Evolutionary conservation across 2,113 vertebrate species (phyloP).

Genomic region (Actenoides lindsayi): DNA sequence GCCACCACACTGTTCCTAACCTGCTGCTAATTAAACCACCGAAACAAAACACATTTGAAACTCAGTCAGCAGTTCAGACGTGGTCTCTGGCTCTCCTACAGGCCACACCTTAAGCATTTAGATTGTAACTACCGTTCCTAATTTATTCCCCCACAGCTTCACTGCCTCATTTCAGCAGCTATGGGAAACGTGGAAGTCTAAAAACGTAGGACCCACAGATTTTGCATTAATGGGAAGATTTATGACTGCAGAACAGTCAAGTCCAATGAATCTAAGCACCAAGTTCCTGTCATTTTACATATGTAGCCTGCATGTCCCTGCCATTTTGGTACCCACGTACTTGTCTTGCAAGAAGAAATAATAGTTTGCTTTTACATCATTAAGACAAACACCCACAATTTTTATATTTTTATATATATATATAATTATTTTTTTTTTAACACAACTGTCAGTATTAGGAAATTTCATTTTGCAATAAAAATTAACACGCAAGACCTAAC

Average conservation of each 20-base stretch:
- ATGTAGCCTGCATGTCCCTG: not conserved
- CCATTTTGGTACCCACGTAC: not conserved
- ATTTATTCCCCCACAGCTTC: not conserved
- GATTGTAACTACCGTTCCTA: not conserved
- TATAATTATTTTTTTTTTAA: not conserved
- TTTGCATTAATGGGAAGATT: not conserved
- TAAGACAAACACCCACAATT: not conserved
- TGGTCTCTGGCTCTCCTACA: not conserved
- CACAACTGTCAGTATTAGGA: not conserved
- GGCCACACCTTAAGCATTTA: not conserved
- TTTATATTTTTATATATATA: not conserved
- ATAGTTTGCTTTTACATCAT: not conserved
- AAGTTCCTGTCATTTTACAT: not conserved
- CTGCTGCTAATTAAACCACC: not conserved
- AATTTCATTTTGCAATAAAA: not conserved
- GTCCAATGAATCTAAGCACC: not conserved
- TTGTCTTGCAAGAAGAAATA: not conserved
- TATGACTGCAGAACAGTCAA: not conserved
- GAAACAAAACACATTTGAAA: not conserved
- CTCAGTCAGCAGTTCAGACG: not conserved
- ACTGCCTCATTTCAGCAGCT: not conserved
- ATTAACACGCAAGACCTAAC: not conserved
- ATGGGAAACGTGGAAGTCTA: not conserved
- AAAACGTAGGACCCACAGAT: not conserved
- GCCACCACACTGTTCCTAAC: not conserved